Percentiles rank a stretch among this genome's conserved stretches.
phyloP scores from a whole-genome alignment of 2,797 vertebrate species.

The Cyprinodon diabolis region DNA sequence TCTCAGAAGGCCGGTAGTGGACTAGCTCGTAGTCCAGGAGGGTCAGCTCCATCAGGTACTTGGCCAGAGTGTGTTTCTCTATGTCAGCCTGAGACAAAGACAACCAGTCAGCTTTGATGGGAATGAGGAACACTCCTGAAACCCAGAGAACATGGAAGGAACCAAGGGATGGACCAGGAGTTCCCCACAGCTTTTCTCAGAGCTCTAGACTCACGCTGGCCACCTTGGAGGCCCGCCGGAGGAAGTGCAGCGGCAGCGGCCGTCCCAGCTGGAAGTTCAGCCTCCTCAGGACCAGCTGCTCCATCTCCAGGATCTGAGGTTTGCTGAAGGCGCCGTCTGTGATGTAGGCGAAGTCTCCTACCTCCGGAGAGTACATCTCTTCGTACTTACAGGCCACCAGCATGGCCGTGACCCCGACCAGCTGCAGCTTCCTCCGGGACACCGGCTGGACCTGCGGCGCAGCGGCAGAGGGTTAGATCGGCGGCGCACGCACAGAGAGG shows the following conservation, averaged over 20 bases:
- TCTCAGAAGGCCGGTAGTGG: slow-evolving; percentile 88
- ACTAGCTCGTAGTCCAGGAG: slow-evolving; percentile 93
- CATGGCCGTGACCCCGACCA: slow-evolving; percentile 91
- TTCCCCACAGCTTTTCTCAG: neutral
- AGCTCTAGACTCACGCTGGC: slow-evolving; percentile 80
- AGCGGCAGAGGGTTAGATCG: rapidly evolving
- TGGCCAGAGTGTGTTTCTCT: slow-evolving; percentile 89
- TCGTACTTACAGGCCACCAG: slow-evolving; percentile 94
- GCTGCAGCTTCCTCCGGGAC: slow-evolving; percentile 89
- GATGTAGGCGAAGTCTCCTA: slow-evolving; percentile 93
- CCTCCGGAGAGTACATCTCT: slow-evolving; percentile 88
- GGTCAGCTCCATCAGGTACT: slow-evolving; percentile 94
- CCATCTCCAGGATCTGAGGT: slow-evolving; percentile 90
- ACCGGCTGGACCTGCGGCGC: slow-evolving; percentile 84
- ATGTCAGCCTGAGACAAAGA: slow-evolving; percentile 81
- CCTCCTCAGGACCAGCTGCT: slow-evolving; percentile 82
- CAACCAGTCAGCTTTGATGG: neutral
- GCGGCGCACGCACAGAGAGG: neutral
- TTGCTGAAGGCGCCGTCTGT: slow-evolving; percentile 90
- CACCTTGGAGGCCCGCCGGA: slow-evolving; percentile 92
- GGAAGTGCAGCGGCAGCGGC: slow-evolving; percentile 92
- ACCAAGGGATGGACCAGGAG: neutral
- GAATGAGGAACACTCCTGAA: neutral
- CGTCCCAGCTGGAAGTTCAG: slow-evolving; percentile 91
- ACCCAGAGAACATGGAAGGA: neutral